Evolutionary conservation across 2,797 vertebrate genomes (phyloP).

Genomic region (Rhodeus uyekii): DNA sequence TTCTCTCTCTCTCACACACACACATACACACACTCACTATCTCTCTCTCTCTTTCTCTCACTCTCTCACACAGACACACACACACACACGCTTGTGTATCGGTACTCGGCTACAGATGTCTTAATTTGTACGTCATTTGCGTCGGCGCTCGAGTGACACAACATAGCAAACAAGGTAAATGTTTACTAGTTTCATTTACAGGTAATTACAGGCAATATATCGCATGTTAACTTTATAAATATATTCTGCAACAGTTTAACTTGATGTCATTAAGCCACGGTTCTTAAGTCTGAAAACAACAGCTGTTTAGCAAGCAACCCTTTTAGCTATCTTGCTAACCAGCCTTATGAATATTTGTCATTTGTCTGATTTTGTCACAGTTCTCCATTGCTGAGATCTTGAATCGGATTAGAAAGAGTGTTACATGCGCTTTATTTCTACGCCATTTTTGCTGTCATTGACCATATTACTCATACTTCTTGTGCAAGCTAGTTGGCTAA

Average conservation of each 20-base stretch:
- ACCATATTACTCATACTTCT: neutral
- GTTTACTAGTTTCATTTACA: constrained; percentile 28
- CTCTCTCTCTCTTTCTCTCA: no score
- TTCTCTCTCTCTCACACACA: no score
- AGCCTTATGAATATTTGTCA: neutral
- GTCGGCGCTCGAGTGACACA: constrained; percentile 23
- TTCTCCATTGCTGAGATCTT: neutral
- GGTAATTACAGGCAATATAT: neutral
- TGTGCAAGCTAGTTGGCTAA: constrained; percentile 13
- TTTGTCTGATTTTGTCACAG: neutral
- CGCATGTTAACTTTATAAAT: neutral
- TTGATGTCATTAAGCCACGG: neutral
- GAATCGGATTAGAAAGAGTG: neutral
- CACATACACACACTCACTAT: no score
- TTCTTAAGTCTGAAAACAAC: neutral
- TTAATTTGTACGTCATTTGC: constrained; percentile 30
- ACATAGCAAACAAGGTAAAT: constrained; percentile 50
- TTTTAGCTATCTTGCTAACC: constrained; percentile 12
- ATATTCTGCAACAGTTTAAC: neutral
- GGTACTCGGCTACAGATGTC: constrained; percentile 19
- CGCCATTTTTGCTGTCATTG: neutral
- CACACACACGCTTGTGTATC: neutral
- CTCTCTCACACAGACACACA: no score
- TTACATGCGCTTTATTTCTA: neutral
- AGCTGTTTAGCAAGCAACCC: constrained; percentile 14